phyloP scores from a whole-genome alignment of 2,797 vertebrate genomes.

The Phrynocephalus vlangalii region DNA sequence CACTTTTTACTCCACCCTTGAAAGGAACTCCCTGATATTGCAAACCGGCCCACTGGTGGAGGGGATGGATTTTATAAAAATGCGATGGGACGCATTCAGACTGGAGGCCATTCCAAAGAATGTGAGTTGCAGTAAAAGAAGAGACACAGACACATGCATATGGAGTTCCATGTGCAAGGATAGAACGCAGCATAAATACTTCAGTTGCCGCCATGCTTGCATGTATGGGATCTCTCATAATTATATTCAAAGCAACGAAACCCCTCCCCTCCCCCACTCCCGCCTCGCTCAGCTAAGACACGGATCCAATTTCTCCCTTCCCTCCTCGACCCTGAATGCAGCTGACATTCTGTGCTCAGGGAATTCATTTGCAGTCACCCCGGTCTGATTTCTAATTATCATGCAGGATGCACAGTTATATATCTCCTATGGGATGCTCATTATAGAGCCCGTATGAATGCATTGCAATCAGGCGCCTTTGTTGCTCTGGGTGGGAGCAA shows the following conservation, averaged over 20 bases:
- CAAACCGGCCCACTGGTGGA: no score
- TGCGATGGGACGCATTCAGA: slow-evolving; percentile 25
- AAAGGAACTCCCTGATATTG: no score
- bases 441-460: slow-evolving; percentile 74
- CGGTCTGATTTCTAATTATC: slow-evolving; percentile 74
- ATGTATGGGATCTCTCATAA: not conserved
- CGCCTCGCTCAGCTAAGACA: not conserved
- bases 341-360: slow-evolving; percentile 29
- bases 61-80: no score
- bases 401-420: slow-evolving; percentile 67
- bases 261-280: no score
- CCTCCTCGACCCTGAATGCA: not conserved
- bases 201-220: not conserved
- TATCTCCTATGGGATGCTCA: slow-evolving; percentile 77
- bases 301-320: not conserved
- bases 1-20: no score
- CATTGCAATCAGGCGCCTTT: slow-evolving; percentile 76
- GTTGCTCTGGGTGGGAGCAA: slow-evolving; percentile 74
- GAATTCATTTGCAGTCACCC: slow-evolving; percentile 58
- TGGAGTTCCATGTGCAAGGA: not conserved
- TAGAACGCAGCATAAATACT: slow-evolving; percentile 32
- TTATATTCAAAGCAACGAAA: not conserved
- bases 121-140: slow-evolving; percentile 9
- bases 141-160: not conserved
- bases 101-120: slow-evolving; percentile 36